Evolutionary conservation across 2,797 vertebrate species (phyloP), one percentile per base, ranked within the genome.

Genomic region (Rhodeus uyekii): DNA sequence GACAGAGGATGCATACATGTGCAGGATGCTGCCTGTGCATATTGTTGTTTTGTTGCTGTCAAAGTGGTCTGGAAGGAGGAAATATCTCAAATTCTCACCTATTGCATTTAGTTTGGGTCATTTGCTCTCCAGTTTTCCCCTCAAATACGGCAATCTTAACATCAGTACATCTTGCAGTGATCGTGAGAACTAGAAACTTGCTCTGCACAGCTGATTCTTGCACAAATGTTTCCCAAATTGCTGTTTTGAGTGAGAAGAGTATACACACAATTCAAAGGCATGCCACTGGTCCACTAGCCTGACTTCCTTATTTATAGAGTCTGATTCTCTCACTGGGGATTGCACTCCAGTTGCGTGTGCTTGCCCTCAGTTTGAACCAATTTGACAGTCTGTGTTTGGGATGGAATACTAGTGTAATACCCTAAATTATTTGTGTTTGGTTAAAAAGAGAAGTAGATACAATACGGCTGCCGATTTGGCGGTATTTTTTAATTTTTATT

Each of bases 361-460:
- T 71, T 69, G 38, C 61, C 38, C n/a, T 24, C 38, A 12, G 50
- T 83, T 38, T 77, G 74, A 77, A 69, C 76, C 48, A 83, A 69
- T 73, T 36, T 61, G 73, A 74, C 78, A 72, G 13, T 74, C 18
- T 61, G 34, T 80, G 32, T 64, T 22, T 19, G n/a, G 55, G 27
- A 48, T 38, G 38, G 38, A 60, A 38, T 32, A 13, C 1, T 14
- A 32, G n/a, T n/a, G n/a, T n/a, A n/a, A n/a, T n/a, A n/a, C n/a
- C n/a, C n/a, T n/a, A n/a, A n/a, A n/a, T n/a, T n/a, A 36, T 36
- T 53, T 53, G 46, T 13, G 24, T 73, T 55, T 3, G 13, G 16
- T 42, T 44, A 5, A 9, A 50, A 36, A 6, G 22, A 22, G 32
- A 72, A n/a, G n/a, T n/a, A n/a, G n/a, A n/a, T n/a, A n/a, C n/a